A percentile compares a stretch with the other conserved stretches of the same genome.
Evolutionary conservation across 2,888 invertebrate species (phyloP).

Genomic region (Sphaerophoria rueppellii): DNA sequence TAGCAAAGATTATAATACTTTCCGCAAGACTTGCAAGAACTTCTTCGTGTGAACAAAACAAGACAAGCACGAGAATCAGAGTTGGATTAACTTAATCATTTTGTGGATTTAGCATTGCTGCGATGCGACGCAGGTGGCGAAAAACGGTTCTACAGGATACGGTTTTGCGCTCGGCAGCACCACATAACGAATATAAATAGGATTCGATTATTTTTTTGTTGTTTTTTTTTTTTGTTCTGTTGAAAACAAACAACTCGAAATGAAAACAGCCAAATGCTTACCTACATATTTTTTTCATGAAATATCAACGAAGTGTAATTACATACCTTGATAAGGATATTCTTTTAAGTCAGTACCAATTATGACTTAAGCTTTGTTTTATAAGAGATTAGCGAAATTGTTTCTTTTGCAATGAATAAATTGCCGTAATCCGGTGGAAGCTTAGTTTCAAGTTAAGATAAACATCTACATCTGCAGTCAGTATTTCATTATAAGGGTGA

Average conservation of each 20-base stretch:
- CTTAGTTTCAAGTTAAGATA: not conserved
- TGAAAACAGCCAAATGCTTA: too few relatives aligned
- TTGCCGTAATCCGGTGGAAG: not conserved
- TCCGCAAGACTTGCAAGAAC: slow-evolving; percentile 51
- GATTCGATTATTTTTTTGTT: slow-evolving; percentile 7
- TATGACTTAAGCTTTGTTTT: not conserved
- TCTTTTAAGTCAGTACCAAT: not conserved
- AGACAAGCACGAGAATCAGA: not conserved
- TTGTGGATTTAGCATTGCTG: slow-evolving; percentile 14
- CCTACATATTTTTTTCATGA: not conserved
- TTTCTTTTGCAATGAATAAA: not conserved
- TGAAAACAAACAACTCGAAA: not conserved
- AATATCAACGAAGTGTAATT: slow-evolving; percentile 11
- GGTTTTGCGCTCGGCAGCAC: not conserved
- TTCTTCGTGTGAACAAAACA: slow-evolving; percentile 21
- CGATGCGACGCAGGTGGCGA: too few relatives aligned
- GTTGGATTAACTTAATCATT: slow-evolving; percentile 14
- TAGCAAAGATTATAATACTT: slow-evolving; percentile 47
- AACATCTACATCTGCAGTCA: not conserved
- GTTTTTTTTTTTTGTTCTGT: not conserved
- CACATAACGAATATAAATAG: slow-evolving; percentile 3
- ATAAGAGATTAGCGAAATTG: not conserved
- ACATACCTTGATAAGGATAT: slow-evolving; percentile 2
- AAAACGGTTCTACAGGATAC: not conserved
- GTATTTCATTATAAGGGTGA: not conserved